phyloP scores from a whole-genome alignment of 2,797 vertebrate genomes.

The Falco berigora region DNA sequence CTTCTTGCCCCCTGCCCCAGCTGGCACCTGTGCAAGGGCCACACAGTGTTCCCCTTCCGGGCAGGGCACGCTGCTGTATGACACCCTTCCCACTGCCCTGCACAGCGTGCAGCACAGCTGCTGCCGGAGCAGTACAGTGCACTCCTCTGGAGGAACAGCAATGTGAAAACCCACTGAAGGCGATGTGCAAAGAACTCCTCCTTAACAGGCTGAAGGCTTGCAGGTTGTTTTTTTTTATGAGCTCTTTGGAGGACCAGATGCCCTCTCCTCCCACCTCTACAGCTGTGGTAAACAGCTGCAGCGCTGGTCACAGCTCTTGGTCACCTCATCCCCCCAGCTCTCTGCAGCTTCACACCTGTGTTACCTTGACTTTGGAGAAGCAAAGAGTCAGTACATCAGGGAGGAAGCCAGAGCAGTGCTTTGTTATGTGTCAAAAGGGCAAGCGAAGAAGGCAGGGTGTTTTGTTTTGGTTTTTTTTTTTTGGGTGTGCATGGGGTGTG shows the following conservation, averaged over 20 bases:
- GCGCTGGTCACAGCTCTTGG: background rate
- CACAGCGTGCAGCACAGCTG: fast-evolving
- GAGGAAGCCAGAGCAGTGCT: background rate
- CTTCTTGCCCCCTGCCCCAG: background rate
- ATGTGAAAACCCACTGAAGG: background rate
- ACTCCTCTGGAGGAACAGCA: fast-evolving
- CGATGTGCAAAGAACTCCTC: background rate
- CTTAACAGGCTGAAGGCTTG: background rate
- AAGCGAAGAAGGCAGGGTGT: background rate
- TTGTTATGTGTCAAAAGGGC: background rate
- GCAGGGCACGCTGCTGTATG: fast-evolving
- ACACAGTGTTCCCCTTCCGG: fast-evolving
- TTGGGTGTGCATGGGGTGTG: too few relatives aligned
- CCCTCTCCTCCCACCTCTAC: background rate
- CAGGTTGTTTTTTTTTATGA: background rate
- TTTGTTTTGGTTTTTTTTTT: too few relatives aligned
- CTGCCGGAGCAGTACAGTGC: fast-evolving
- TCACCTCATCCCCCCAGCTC: background rate
- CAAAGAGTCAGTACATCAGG: background rate
- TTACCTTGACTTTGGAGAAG: background rate
- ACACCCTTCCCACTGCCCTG: fast-evolving
- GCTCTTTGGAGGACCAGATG: background rate
- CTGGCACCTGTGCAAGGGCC: background rate
- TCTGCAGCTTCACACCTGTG: background rate
- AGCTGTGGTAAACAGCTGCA: background rate